Base-by-base conservation (phyloP, 2,888 invertebrate genomes). In the Erebia epiphron region DNA sequence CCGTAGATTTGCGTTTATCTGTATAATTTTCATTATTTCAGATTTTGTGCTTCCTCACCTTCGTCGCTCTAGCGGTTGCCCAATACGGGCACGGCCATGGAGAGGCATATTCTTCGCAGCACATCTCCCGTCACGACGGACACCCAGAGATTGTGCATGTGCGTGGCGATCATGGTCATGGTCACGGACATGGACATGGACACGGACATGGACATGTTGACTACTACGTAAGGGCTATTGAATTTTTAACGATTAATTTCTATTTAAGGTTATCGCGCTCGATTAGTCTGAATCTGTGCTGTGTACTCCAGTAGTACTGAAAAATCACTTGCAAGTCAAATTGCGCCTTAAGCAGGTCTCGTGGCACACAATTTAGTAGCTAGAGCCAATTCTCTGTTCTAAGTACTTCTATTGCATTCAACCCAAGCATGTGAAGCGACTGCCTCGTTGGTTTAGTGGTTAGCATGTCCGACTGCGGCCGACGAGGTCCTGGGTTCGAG, bases 51-150 rank as follows among this genome's bases (percentile, higher is more conserved):
- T 68, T 71, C 73, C 80, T 72, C 77, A 80, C 69, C 70, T 79
- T 68, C 56, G 77, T 79, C 58, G 75, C 78, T 11, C 46, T 70
- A 14, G 68, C 69, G 16, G 64, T 67, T 16, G 75, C 71, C 10
- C 69, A 74, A 21, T 62, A 72, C 60, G 75, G 68, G 35, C 69
- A 77, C 18, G 75, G 72, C 21, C 79, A 95, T 83, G 78, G 85
- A 80, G 75, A 87, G 84, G 85, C 86, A 0, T 86, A 81, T 77
- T 90, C 90, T 3, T 88, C 89, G 2, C 89, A 89, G 74, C 83
- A 83, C 73, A 83, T 90, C 83, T 75, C 85, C 52, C 79, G 89
- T 68, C 78, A 90, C 79, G 80, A 80, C 4, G 67, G 62, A 21
- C 57, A 67, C 21, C 88, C 82, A 1, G 84, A 88, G 62, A 78